phyloP scores from a whole-genome alignment of 1,140 invertebrate species.

The Magallana ariakensis region DNA sequence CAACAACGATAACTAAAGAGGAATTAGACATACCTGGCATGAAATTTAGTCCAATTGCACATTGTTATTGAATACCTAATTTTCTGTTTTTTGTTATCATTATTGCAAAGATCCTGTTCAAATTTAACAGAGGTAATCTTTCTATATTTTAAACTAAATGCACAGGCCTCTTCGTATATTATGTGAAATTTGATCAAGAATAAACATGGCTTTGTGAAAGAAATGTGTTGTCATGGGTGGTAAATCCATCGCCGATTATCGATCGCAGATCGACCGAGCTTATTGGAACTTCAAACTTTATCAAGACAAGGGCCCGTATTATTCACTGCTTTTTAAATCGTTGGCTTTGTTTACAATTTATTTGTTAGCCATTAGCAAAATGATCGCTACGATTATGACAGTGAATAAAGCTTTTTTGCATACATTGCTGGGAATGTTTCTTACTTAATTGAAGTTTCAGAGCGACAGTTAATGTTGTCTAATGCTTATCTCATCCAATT shows the following conservation, averaged over 20 bases:
- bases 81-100: conserved; percentile 5
- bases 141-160: background rate
- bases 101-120: background rate
- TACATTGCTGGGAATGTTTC: too few relatives aligned
- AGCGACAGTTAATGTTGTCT: too few relatives aligned
- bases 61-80: conserved; percentile 22
- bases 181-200: background rate
- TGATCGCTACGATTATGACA: background rate
- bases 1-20: background rate
- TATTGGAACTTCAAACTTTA: conserved; percentile 27
- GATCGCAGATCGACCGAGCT: background rate
- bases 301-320: conserved; percentile 15
- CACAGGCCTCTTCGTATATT: background rate
- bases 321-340: conserved; percentile 10
- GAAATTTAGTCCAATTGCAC: conserved; percentile 2
- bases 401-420: background rate
- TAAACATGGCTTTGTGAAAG: conserved; percentile 23
- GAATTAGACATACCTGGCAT: background rate
- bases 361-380: background rate
- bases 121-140: background rate
- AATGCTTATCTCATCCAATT: too few relatives aligned
- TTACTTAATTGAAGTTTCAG: too few relatives aligned
- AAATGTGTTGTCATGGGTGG: conserved; percentile 41
- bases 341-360: conserved; percentile 17
- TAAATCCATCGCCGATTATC: background rate